phyloP scores from a whole-genome alignment of 2,113 vertebrate species.

The Bambusicola thoracicus region DNA sequence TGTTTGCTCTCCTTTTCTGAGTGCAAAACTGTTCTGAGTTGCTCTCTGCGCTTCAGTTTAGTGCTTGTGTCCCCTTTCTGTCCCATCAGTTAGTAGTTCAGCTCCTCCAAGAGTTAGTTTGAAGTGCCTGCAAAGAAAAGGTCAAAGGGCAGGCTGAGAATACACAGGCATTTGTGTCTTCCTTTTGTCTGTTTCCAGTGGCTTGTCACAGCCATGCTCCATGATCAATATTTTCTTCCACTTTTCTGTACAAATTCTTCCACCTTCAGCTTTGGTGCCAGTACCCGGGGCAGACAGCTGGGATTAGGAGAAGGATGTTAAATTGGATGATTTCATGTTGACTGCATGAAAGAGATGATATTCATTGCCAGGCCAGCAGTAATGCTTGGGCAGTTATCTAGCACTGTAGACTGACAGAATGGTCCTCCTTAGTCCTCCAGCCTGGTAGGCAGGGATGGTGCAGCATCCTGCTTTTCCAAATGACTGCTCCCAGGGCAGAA shows the following conservation, averaged over 20 bases:
- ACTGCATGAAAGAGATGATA: neutral
- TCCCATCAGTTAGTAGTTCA: neutral
- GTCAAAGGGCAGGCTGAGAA: neutral
- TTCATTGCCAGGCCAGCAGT: neutral
- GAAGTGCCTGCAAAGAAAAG: neutral
- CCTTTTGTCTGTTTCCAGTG: neutral
- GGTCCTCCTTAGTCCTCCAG: neutral
- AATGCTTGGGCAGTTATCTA: neutral
- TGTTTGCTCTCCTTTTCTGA: neutral
- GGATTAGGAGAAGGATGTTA: neutral
- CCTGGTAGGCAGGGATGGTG: neutral
- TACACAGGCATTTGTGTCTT: neutral
- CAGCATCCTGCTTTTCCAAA: slow-evolving; percentile 5
- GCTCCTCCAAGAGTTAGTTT: neutral
- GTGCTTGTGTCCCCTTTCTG: neutral
- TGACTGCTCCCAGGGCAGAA: neutral
- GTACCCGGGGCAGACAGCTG: neutral
- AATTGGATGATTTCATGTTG: neutral
- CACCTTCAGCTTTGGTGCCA: neutral
- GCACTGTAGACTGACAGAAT: neutral
- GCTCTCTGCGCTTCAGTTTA: neutral
- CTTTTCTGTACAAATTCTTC: neutral
- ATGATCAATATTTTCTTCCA: rapidly evolving
- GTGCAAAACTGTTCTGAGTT: neutral
- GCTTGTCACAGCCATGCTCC: neutral